Conservation (phyloP, 92 coral and sea anemone species). For the Porites evermanni region DNA sequence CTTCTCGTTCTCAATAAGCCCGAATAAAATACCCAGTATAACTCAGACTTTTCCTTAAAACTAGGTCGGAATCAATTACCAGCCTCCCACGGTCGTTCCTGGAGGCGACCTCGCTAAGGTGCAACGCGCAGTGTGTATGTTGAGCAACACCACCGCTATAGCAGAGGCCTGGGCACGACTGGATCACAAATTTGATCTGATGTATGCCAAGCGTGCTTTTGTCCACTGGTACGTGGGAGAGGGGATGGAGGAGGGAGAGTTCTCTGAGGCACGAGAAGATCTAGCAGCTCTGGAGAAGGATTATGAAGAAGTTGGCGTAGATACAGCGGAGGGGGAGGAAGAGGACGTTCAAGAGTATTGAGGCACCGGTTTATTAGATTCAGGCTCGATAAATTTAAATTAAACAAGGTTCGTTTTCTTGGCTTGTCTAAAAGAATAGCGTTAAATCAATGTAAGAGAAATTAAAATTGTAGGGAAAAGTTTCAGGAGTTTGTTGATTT, state of each 20-base stretch:
- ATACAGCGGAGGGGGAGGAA: constrained; percentile 50
- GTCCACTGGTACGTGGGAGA: constrained; percentile 99
- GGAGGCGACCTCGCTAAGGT: constrained; percentile 95
- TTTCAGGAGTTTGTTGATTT: too few relatives aligned
- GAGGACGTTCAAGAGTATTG: constrained; percentile 70
- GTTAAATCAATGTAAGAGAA: not conserved
- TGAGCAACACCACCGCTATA: constrained; percentile 94
- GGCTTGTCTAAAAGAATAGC: not conserved
- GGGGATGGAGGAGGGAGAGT: constrained; percentile 99
- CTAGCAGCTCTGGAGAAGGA: constrained; percentile 97
- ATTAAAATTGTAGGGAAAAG: not conserved
- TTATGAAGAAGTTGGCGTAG: constrained; percentile 93
- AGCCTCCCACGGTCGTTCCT: constrained; percentile 91
- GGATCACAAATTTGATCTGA: constrained; percentile 94
- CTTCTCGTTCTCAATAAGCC: too few relatives aligned
- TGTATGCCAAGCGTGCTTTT: constrained; percentile 97
- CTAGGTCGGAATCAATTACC: constrained; percentile 83
- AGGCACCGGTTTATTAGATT: not conserved
- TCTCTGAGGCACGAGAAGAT: constrained; percentile 98
- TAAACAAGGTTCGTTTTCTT: not conserved
- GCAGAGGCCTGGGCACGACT: constrained; percentile 98
- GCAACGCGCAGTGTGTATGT: constrained; percentile 95
- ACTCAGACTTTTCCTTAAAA: not conserved
- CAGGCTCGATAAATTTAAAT: not conserved
- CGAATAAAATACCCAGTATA: not conserved